Percentiles rank a stretch among this genome's conserved stretches.
These are phyloP conservation scores for Erythrolamprus reginae DNA, from an alignment of 2,113 vertebrate genomes.

Conservation along the genomic window DNA sequence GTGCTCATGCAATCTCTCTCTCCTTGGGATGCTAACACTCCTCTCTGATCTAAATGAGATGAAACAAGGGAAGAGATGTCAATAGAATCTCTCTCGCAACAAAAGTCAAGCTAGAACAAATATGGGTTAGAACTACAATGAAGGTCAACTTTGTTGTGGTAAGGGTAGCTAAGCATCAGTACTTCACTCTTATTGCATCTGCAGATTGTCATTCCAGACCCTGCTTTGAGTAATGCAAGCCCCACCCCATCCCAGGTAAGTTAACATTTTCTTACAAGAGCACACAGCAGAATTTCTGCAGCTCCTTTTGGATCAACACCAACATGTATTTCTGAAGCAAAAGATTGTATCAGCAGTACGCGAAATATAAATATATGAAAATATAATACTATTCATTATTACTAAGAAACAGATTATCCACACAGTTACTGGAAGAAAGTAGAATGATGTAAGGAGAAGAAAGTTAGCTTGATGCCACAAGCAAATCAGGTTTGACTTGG, in stretches of 20 bases:
- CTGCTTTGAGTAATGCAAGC: neutral
- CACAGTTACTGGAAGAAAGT: neutral
- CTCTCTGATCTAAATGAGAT: neutral
- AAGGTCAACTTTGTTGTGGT: neutral
- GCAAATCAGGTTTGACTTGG: neutral
- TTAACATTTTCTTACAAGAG: neutral
- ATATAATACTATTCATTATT: neutral
- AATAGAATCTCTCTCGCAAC: neutral
- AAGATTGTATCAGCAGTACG: neutral
- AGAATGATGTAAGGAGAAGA: neutral
- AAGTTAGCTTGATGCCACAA: neutral
- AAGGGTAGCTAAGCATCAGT: neutral
- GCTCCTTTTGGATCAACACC: neutral
- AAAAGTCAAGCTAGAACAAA: neutral
- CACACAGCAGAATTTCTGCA: neutral
- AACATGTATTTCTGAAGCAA: neutral
- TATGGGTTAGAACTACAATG: neutral
- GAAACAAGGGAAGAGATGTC: neutral
- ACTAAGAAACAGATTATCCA: neutral
- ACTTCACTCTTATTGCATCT: neutral
- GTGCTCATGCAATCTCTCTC: neutral
- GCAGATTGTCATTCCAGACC: neutral
- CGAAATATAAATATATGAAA: neutral
- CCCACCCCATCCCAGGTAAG: neutral
- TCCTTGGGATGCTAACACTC: neutral